Evolutionary conservation across 37 sponge, comb jelly and placozoan genomes (phyloP), one percentile per base, ranked within the genome.

Genomic region (Chondrosia reniformis): DNA sequence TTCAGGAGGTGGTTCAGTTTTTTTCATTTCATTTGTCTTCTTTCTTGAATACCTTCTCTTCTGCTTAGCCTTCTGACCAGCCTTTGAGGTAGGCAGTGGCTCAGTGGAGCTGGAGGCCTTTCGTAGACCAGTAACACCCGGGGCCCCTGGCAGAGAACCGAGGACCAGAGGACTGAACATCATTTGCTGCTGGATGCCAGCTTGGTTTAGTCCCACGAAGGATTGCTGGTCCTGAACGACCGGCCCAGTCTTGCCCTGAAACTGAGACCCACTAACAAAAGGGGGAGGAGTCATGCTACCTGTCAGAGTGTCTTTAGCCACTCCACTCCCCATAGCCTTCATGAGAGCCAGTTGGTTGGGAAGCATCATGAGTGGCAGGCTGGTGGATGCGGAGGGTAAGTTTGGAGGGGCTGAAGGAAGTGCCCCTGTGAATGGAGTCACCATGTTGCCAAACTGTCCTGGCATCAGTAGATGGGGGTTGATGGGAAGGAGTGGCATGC

Each of bases 321-420:
- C 7, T 24, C 72, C 41, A 39, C 72, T 25, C 2, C 36, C 36
- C 25, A 36, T 21, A 17, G 72, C 41, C 43, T 69, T 69, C 72
- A 69, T 69, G 44, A 69, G 4, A 2, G 72, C 72, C 2, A 69
- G 42, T 22, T 69, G 72, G 17, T 69, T 41, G 41, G 72, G 72
- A 21, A 38, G 72, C 42, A 17, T 44, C 72, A 38, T 37, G 44
- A 69, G n/a, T 44, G 39, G 72, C 17, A 69, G 24, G 2, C 22
- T 8, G 2, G 43, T 22, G 6, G 43, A 44, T 25, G n/a, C n/a
- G 9, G 42, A 69, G 39, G 72, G 72, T 56, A 56, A 4, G 24
- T 43, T 43, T 8, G 43, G 72, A 7, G 61, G 61, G 15, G 10
- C 15, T 19, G 61, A 59, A 19, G 61, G 22, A 6, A 59, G 8